Base-by-base conservation (phyloP, 2,113 vertebrate genomes). In the Pangasianodon gigas region DNA sequence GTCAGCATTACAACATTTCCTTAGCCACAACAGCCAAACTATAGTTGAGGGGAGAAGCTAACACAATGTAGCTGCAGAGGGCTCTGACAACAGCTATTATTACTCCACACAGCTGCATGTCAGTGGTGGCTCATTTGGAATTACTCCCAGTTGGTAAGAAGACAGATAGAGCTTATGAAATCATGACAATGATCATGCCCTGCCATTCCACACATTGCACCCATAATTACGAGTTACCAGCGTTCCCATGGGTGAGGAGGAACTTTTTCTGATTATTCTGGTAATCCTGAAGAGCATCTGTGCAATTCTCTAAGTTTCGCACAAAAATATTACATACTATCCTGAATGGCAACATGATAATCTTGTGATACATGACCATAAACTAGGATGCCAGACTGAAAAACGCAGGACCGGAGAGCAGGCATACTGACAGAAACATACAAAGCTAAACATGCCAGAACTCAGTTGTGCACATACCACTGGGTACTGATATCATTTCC, bases 161-260 rank as follows among this genome's bases (percentile, higher is more conserved):
- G 84, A 86, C 84, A 48, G 44, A 69, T 60, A 29, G 69, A 48
- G 77, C n/a, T 86, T 74, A 60, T 74, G 37, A 52, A 89, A 89
- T 46, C 82, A 67, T 89, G 44, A 54, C 67, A 84, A 44, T 56
- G 46, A 81, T 75, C 90, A 91, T 86, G 24, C 90, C 85, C 85
- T 74, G 58, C 54, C 88, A 89, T 92, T 91, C 90, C 88, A 91
- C 65, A 90, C 86, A 89, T 91, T 69, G 79, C 85, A 88, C 67
- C 86, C 46, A 80, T 88, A 81, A 88, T 90, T 65, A 86, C 8
- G 16, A 62, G 86, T 88, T 86, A 83, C n/a, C 86, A 88, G 82
- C 0, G 2, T 24, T 74, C 75, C 32, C 80, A 67, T 83, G 65
- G n/a, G 90, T 48, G 79, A 89, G 37, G 58, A 84, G 32, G 37